Percentiles rank a stretch among this genome's conserved stretches.
These are phyloP conservation scores for Zaprionus davidi DNA, from an alignment of 1,140 invertebrate genomes.

Conservation along the genomic window DNA sequence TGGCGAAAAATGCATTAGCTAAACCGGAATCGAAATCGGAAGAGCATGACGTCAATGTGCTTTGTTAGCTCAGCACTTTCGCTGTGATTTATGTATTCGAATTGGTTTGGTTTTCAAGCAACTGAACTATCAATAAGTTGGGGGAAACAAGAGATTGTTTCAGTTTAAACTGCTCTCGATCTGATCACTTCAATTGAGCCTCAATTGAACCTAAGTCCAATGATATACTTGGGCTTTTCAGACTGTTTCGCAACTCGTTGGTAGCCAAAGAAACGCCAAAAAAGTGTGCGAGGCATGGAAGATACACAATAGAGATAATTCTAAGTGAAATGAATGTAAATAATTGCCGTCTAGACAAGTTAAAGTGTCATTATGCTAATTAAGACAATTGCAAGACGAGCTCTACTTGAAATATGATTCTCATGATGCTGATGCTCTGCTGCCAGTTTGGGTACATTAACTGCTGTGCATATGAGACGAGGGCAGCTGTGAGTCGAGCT, in stretches of 20 bases:
- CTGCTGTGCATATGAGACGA: not conserved
- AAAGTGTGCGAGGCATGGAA: not conserved
- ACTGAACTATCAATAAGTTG: not conserved
- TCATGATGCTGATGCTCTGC: not conserved
- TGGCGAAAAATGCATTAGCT: conserved; percentile 28
- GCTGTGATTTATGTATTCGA: conserved; percentile 46
- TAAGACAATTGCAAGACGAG: conserved; percentile 45
- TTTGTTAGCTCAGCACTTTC: conserved; percentile 28
- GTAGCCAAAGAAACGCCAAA: not conserved
- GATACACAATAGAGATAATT: not conserved
- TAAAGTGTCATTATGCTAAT: conserved; percentile 73
- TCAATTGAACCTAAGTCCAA: not conserved
- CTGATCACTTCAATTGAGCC: not conserved
- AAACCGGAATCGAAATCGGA: conserved; percentile 57
- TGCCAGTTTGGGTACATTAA: no score
- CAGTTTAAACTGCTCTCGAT: no score
- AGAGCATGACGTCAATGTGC: conserved; percentile 40
- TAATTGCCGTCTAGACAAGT: conserved; percentile 63
- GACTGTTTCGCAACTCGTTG: not conserved
- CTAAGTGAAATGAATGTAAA: conserved; percentile 31
- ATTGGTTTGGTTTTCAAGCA: conserved; percentile 14
- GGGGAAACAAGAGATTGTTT: no score
- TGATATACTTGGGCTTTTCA: not conserved
- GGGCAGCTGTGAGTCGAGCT: not conserved
- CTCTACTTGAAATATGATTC: conserved; percentile 17